These are phyloP conservation scores for Amblyjoppa fuscipennis DNA, from an alignment of 2,888 invertebrate species.

Conservation along the genomic window DNA sequence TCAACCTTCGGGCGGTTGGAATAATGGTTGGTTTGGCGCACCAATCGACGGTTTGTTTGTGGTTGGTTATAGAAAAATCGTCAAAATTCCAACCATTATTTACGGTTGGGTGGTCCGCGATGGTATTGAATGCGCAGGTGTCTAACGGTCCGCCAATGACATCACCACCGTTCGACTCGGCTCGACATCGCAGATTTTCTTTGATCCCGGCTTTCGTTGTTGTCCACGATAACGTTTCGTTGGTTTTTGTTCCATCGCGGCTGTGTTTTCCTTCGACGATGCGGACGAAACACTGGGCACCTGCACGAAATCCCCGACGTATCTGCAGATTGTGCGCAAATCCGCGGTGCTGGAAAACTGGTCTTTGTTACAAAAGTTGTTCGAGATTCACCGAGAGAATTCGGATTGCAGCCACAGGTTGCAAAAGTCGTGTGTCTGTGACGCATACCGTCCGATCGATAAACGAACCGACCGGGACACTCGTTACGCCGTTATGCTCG, in stretches of 20 bases:
- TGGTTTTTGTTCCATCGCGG: no score
- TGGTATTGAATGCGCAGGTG: background rate
- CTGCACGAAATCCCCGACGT: background rate
- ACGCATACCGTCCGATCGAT: background rate
- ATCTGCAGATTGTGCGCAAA: background rate
- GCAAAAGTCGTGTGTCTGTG: background rate
- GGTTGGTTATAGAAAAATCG: no score
- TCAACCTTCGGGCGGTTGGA: no score
- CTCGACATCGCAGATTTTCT: background rate
- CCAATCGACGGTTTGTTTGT: no score
- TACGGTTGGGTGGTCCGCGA: no score
- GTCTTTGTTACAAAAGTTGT: background rate
- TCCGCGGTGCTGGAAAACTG: background rate
- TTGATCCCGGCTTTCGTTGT: no score
- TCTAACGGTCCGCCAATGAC: constrained; percentile 33
- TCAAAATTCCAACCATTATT: no score
- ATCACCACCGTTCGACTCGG: constrained; percentile 14
- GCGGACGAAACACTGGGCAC: background rate
- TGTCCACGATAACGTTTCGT: no score
- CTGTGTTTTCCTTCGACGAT: no score
- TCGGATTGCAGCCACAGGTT: background rate
- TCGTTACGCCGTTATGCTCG: background rate
- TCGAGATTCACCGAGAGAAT: background rate
- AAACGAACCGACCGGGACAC: background rate
- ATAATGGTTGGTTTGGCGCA: no score